phyloP scores from a whole-genome alignment of 2,797 vertebrate species.

The Hydrophis major region DNA sequence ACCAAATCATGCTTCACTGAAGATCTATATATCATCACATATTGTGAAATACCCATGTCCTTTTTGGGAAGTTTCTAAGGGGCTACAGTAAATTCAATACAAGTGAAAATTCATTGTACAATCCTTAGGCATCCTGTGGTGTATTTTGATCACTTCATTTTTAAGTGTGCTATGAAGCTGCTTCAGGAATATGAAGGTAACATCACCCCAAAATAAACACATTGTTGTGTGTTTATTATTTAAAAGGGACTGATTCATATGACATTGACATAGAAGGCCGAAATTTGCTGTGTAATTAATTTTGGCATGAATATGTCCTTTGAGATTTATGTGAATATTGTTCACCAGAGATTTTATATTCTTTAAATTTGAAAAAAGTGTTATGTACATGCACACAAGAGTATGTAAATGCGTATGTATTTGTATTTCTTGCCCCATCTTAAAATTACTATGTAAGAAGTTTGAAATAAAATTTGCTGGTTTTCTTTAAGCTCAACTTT shows the following conservation, averaged over 20 bases:
- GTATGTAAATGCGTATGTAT: neutral
- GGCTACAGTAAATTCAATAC: neutral
- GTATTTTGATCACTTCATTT: slow-evolving; percentile 33
- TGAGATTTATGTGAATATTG: neutral
- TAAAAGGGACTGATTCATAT: neutral
- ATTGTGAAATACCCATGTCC: neutral
- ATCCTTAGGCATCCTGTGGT: slow-evolving; percentile 16
- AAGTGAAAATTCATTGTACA: neutral
- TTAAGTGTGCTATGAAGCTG: neutral
- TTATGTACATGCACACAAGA: neutral
- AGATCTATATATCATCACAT: neutral
- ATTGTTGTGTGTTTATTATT: neutral
- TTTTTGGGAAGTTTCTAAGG: neutral
- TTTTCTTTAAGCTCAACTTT: slow-evolving; percentile 43
- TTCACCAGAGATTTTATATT: neutral
- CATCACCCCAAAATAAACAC: neutral
- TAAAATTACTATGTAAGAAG: neutral
- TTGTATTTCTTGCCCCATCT: neutral
- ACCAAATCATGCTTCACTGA: neutral
- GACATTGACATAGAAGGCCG: neutral
- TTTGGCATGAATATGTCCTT: neutral
- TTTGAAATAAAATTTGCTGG: neutral
- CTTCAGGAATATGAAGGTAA: neutral
- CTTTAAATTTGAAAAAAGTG: neutral
- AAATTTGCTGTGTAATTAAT: neutral